Evolutionary conservation across 2,888 invertebrate species (phyloP).

Genomic region (Sarcophaga subvicina): DNA sequence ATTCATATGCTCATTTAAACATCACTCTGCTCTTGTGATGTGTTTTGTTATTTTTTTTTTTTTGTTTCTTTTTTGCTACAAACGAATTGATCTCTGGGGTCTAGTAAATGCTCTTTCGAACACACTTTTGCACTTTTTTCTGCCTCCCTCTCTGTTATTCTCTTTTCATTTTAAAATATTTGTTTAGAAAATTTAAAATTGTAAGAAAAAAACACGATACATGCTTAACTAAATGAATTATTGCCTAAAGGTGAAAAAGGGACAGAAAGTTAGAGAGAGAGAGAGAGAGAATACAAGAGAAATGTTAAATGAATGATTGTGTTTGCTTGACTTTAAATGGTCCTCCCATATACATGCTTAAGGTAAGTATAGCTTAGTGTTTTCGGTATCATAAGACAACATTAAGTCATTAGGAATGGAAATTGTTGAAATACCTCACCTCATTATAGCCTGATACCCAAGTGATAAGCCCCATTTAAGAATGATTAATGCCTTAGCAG

Average conservation of each 20-base stretch:
- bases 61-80: conserved; percentile 25
- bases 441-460: background rate
- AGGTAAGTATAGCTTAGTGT: background rate
- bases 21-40: background rate
- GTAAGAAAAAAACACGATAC: background rate
- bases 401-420: background rate
- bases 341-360: background rate
- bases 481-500: background rate
- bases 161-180: background rate
- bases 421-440: background rate
- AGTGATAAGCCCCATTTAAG: background rate
- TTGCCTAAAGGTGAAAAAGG: background rate
- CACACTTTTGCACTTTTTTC: background rate
- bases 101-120: conserved; percentile 16
- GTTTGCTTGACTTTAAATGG: background rate
- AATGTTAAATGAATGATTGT: background rate
- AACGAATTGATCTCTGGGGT: conserved; percentile 57
- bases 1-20: conserved; percentile 50
- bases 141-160: too few relatives aligned
- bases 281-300: background rate
- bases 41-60: too few relatives aligned
- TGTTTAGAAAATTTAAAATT: background rate
- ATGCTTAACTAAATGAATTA: background rate
- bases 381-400: background rate
- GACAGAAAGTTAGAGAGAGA: too few relatives aligned